Conservation (phyloP, 2,113 vertebrate genomes). For the Menidia beryllina region DNA sequence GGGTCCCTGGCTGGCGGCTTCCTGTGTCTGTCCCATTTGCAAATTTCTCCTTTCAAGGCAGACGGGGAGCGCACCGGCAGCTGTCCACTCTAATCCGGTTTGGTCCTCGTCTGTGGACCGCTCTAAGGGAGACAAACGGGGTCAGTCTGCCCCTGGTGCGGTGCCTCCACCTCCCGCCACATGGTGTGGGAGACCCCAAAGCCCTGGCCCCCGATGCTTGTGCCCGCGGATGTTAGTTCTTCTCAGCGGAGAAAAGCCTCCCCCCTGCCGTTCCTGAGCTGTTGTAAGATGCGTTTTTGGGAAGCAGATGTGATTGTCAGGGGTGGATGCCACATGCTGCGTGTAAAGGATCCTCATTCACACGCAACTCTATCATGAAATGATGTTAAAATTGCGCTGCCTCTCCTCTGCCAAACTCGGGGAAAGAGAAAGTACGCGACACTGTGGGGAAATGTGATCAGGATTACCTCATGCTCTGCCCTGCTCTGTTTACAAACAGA, state of each 20-base stretch:
- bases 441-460: conserved; percentile 29
- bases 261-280: conserved; percentile 34
- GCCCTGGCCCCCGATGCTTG: conserved; percentile 47
- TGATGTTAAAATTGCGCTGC: conserved; percentile 72
- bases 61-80: conserved; percentile 75
- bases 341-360: conserved; percentile 65
- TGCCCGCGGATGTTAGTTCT: conserved; percentile 11
- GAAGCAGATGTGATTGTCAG: conserved; percentile 70
- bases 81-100: conserved; percentile 82
- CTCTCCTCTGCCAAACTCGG: conserved; percentile 47
- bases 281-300: conserved; percentile 53
- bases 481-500: conserved; percentile 31
- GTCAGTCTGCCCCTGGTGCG: conserved; percentile 50
- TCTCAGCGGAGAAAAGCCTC: conserved; percentile 56
- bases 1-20: conserved; percentile 67
- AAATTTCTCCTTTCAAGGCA: conserved; percentile 74
- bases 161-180: conserved; percentile 53
- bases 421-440: conserved; percentile 50
- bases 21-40: conserved; percentile 78
- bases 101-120: conserved; percentile 44
- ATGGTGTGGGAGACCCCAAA: conserved; percentile 27
- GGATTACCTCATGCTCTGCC: conserved; percentile 30
- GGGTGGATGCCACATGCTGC: conserved; percentile 72
- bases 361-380: conserved; percentile 63
- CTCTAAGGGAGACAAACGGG: conserved; percentile 45